Base-by-base conservation (phyloP, 2,888 invertebrate species). In the Abrostola triplasia region DNA sequence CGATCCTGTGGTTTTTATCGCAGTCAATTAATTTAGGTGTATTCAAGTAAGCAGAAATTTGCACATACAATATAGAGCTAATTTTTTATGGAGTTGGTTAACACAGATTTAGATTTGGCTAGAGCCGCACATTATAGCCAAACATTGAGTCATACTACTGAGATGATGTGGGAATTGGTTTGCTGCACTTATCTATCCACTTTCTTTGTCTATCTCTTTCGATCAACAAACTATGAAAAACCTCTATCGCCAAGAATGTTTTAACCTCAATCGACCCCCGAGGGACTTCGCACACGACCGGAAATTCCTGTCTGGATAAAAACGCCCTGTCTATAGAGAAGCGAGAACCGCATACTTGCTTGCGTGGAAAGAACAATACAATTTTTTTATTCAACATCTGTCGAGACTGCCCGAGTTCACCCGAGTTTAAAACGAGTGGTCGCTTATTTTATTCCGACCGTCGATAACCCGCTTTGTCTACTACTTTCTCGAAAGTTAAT, bases 241-340 rank as follows among this genome's bases (percentile, higher is more conserved):
- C 13, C 24, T 13, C 44, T 55, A 59, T 56, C 48, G 57, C 51
- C 9, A 64, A 53, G 55, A 50, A 57, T 64, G 61, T 40, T 48
- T 68, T 73, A 74, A 78, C 75, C 79, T 72, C 72, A n/a, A 13
- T 65, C 76, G 80, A 80, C 77, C 81, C 73, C 68, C 72, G 65
- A 49, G 59, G 53, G 54, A 64, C 56, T 73, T 67, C 67, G 60
- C 69, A 68, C 59, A 55, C 62, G 76, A 70, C 84, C 85, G 88
- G 87, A 87, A 86, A 88, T 86, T 84, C 86, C 83, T 81, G 83
- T 83, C 84, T 84, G 77, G 74, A 71, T 76, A 81, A 82, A 79
- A 77, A 75, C 41, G 68, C 69, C 65, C 70, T 67, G 54, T 64
- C 59, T 60, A 51, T 40, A 61, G 41, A 50, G 13, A 38, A 64